Percentiles rank a stretch among this genome's conserved stretches.
Evolutionary conservation across 2,888 invertebrate genomes (phyloP).

Genomic region (Dolomedes plantarius): DNA sequence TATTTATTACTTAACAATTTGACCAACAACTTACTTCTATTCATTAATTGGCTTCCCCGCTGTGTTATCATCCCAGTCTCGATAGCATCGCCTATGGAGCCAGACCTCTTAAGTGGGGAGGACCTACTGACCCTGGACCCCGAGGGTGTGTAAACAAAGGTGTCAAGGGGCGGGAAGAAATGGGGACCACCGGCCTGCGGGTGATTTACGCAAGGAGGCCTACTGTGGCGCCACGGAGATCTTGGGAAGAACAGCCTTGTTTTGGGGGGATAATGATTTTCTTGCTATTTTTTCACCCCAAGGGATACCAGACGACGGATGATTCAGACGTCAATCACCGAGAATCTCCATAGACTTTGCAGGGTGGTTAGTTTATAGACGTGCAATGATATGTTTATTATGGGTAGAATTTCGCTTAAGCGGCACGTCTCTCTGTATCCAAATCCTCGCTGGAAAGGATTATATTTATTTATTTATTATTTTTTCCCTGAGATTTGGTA

Average conservation of each 20-base stretch:
- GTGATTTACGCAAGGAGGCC: conserved; percentile 64
- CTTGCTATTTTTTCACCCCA: background rate
- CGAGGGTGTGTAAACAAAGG: conserved; percentile 57
- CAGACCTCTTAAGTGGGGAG: conserved; percentile 57
- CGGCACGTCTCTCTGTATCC: no score
- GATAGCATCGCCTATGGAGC: conserved; percentile 69
- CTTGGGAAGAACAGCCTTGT: conserved; percentile 44
- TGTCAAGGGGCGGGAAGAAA: conserved; percentile 58
- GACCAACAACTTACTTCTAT: conserved; percentile 34
- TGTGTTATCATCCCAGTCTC: conserved; percentile 22
- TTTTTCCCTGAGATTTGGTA: no score
- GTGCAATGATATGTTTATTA: no score
- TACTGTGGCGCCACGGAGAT: conserved; percentile 54
- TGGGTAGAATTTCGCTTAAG: no score
- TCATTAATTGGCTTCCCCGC: conserved; percentile 57
- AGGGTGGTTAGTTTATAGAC: background rate
- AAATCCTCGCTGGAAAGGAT: no score
- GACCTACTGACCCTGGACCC: conserved; percentile 17
- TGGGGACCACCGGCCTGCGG: conserved; percentile 41
- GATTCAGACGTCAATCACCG: conserved; percentile 49
- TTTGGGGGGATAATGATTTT: background rate
- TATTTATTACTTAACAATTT: conserved; percentile 42
- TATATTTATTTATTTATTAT: no score
- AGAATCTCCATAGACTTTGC: background rate
- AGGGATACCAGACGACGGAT: conserved; percentile 11